Evolutionary conservation across 2,888 invertebrate species (phyloP), one percentile per base, ranked within the genome.

Genomic region (Dorcus parallelipipedus): DNA sequence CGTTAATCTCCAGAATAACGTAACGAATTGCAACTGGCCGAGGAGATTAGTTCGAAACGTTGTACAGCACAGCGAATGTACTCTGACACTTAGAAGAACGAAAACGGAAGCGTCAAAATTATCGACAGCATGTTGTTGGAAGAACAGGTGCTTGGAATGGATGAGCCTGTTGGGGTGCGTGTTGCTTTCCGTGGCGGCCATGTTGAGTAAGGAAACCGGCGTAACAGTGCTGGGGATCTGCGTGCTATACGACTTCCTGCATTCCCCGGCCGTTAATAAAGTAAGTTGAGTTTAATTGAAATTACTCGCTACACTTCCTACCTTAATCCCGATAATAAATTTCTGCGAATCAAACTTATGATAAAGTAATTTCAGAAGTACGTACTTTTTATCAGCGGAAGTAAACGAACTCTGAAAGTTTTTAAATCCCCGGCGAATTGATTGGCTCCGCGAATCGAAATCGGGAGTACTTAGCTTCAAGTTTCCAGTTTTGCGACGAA

Each of bases 171-270:
- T 82, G 54, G 87, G 67, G 66, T 86, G 75, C 78, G 74, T 79
- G 62, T 72, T 81, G 40, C 76, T 90, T 64, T 89, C 93, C 40
- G 81, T 88, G 47, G 88, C 90, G 48, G 93, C 94, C 64, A 90
- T 96, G 80, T 83, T 97, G 68, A 93, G 94, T 81, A 97, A 97
- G 81, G 97, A 97, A 80, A 95, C 95, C 52, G 97, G 96, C 54
- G 87, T 97, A 73, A 95, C 95, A 66, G 94, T 95, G 61, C 81
- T 97, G 71, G 89, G 91, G 57, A 87, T 96, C 63, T 97, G 96
- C 80, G 90, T 90, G 69, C 82, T 92, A 64, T 96, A 93, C 81
- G 96, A 97, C 80, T 82, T 93, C 73, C 80, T 88, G 68, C 84
- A 80, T 80, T 69, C 79, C 77, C 26, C 33, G 38, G 20, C 39